Evolutionary conservation across 2,113 vertebrate genomes (phyloP).

Genomic region (Galemys pyrenaicus): DNA sequence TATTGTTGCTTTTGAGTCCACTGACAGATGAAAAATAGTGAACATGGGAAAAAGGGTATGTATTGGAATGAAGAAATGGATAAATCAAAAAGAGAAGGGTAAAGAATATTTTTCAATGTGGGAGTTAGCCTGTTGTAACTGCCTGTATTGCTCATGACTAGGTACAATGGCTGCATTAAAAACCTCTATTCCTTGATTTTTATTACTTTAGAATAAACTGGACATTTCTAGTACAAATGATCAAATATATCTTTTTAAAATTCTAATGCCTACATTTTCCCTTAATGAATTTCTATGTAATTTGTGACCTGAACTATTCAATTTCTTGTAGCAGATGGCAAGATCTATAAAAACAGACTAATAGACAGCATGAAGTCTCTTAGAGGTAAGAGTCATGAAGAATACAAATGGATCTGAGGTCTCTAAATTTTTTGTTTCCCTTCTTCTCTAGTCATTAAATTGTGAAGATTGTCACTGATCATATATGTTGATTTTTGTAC

Average conservation of each 20-base stretch:
- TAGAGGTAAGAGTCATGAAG: background rate
- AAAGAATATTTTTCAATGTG: background rate
- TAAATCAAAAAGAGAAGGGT: background rate
- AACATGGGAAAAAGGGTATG: background rate
- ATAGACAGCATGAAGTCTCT: constrained; percentile 21
- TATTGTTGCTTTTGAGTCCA: background rate
- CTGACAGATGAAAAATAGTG: background rate
- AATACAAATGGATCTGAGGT: background rate
- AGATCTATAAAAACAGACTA: constrained; percentile 41
- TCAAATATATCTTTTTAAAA: background rate
- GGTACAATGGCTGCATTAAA: background rate
- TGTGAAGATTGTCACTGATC: background rate
- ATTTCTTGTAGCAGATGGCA: constrained; percentile 32
- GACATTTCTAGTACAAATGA: background rate
- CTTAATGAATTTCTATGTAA: background rate
- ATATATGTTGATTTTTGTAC: background rate
- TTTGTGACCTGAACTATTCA: background rate
- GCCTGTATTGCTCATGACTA: background rate
- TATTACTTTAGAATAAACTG: background rate
- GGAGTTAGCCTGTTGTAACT: background rate
- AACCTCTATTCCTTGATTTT: background rate
- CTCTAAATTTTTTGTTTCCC: background rate
- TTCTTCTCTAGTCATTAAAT: background rate
- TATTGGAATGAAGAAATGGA: background rate
- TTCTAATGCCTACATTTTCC: background rate